Base-by-base conservation (phyloP, 1,140 invertebrate species). In the Teleopsis dalmanni region DNA sequence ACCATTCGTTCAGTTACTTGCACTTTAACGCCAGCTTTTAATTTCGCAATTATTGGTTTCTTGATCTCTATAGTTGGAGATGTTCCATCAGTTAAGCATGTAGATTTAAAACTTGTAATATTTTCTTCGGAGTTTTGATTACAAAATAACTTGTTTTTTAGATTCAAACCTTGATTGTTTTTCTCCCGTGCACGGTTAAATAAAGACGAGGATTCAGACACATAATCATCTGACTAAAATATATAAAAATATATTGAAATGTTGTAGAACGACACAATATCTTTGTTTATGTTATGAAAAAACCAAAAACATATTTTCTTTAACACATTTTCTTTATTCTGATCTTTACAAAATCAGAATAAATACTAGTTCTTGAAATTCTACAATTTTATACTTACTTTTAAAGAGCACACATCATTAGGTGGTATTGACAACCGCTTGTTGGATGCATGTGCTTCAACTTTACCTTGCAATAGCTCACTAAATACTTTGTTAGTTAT, bases 401-500 rank as follows among this genome's bases (percentile, higher is more conserved):
- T 82, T 37, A 78, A 74, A 5, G 80, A 82, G 37, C 78, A 78
- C 62, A 78, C 73, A 58, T 78, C 76, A 10, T 27, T 44, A 1
- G 23, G 23, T n/a, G 27, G 47, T 18, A 44, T 54, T 9, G 57
- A 66, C 41, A 62, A 66, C 57, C 80, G 73, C 42, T 75, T 70
- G 68, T 85, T 77, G 52, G 82, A 80, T 64, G 34, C 54, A 8
- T 58, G 66, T 44, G 64, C 65, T 58, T 81, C 73, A 40, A 76
- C 70, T 68, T 85, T 77, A 53, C 82, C 80, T 64, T 85, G 82
- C 35, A 90, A 72, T 27, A 91, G 71, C 56, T 88, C 86, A 63
- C 88, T 86, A 71, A 88, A 91, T 42, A 90, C 85, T 72, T 81
- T 79, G 73, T 90, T 90, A 19, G 87, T 90, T 35, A 90, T 85